These are phyloP conservation scores for Casuarius casuarius DNA, from an alignment of 2,113 vertebrate genomes.

Conservation along the genomic window DNA sequence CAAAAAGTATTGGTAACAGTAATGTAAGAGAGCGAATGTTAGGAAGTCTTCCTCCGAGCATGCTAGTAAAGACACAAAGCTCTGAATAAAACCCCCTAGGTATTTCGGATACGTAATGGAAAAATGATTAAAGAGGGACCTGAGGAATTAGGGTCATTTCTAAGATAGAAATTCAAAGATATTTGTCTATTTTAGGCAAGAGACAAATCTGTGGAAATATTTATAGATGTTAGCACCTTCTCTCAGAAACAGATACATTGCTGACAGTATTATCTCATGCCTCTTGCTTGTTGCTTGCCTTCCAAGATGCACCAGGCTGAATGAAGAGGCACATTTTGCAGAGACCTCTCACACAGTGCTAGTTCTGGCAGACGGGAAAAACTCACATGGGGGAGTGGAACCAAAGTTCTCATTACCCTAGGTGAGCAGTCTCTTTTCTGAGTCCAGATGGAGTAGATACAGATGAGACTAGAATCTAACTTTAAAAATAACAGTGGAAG, in stretches of 20 bases:
- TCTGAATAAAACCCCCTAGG: too few relatives aligned
- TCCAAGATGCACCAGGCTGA: background rate
- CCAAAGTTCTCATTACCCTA: conserved; percentile 32
- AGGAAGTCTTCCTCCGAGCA: background rate
- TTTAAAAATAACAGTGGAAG: background rate
- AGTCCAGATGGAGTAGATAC: fast-evolving
- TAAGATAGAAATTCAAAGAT: too few relatives aligned
- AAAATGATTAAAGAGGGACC: too few relatives aligned
- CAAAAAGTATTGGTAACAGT: background rate
- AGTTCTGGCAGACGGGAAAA: background rate
- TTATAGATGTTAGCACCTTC: background rate
- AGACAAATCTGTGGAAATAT: background rate
- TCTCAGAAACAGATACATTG: background rate
- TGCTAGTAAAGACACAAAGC: too few relatives aligned
- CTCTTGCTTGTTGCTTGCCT: background rate
- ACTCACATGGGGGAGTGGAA: conserved; percentile 62
- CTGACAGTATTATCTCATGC: background rate
- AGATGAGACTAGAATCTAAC: fast-evolving
- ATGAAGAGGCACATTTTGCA: conserved; percentile 56
- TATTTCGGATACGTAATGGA: too few relatives aligned
- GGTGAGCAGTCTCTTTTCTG: conserved; percentile 41
- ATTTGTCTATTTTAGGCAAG: background rate
- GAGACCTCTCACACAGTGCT: conserved; percentile 52
- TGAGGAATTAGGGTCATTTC: too few relatives aligned
- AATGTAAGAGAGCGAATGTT: background rate